phyloP scores from a whole-genome alignment of 2,797 vertebrate genomes.

The Anguilla anguilla region DNA sequence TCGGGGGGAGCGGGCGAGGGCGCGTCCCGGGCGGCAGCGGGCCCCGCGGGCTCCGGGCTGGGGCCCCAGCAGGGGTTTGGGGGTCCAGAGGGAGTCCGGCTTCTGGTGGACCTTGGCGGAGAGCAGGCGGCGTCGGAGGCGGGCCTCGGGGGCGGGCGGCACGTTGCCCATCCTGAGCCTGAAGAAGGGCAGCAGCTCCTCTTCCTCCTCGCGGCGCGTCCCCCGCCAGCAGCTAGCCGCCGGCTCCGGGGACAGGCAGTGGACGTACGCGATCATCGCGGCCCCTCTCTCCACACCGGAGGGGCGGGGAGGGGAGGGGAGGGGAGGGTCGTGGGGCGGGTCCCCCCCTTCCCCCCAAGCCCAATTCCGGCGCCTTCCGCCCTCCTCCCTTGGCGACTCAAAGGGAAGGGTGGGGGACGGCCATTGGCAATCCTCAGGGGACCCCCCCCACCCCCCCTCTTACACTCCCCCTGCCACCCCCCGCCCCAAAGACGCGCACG shows the following conservation, averaged over 20 bases:
- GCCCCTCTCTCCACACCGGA: neutral
- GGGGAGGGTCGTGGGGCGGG: neutral
- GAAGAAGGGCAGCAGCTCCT: conserved; percentile 69
- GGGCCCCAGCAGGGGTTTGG: conserved; percentile 74
- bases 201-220: conserved; percentile 75
- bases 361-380: neutral
- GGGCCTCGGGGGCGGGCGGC: conserved; percentile 64
- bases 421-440: neutral
- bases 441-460: neutral
- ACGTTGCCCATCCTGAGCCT: conserved; percentile 79
- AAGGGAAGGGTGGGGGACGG: conserved; percentile 6
- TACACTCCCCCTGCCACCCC: neutral
- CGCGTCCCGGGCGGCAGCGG: conserved; percentile 35
- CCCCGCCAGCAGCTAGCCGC: conserved; percentile 78
- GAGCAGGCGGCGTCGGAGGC: conserved; percentile 74
- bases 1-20: conserved; percentile 42
- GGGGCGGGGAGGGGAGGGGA: neutral
- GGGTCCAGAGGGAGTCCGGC: conserved; percentile 78
- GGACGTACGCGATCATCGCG: conserved; percentile 81
- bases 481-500: neutral
- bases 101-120: conserved; percentile 77
- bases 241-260: conserved; percentile 74
- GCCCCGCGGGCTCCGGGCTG: conserved; percentile 34
- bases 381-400: neutral
- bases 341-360: neutral